These are phyloP conservation scores for Melipona quadrifasciata DNA, from an alignment of 1,140 invertebrate genomes.

Conservation along the genomic window DNA sequence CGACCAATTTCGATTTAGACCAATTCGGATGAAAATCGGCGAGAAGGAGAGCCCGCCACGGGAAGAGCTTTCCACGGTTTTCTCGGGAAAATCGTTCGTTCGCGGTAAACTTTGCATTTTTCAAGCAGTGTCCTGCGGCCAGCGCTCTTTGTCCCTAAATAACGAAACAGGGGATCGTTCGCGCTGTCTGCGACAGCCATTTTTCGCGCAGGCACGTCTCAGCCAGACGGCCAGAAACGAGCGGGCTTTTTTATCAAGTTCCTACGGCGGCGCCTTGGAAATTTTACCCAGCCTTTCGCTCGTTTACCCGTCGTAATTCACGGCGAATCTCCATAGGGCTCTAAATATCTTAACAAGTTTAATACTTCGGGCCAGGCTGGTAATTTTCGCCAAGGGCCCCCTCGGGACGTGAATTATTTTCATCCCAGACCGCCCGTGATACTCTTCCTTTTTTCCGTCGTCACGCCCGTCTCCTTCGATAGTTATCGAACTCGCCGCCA, in stretches of 20 bases:
- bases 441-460: background rate
- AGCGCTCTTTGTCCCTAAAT: slow-evolving; percentile 1
- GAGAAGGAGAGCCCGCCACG: background rate
- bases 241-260: slow-evolving; percentile 38
- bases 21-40: background rate
- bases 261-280: slow-evolving; percentile 43
- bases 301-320: slow-evolving; percentile 47
- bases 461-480: background rate
- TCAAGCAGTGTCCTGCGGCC: background rate
- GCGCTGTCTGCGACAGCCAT: background rate
- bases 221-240: background rate
- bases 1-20: too few species aligned
- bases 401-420: slow-evolving; percentile 63
- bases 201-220: background rate
- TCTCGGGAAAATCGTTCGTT: too few species aligned
- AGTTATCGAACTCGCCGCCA: background rate
- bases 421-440: slow-evolving; percentile 32
- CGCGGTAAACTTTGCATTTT: background rate
- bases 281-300: slow-evolving; percentile 45
- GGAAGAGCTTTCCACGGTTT: background rate
- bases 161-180: slow-evolving; percentile 33
- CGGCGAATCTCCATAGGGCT: slow-evolving; percentile 61
- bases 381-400: slow-evolving; percentile 58
- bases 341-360: slow-evolving; percentile 69
- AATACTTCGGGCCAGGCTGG: slow-evolving; percentile 56